These are phyloP conservation scores for Clarias fuscus DNA, from an alignment of 2,797 vertebrate genomes.

Conservation along the genomic window DNA sequence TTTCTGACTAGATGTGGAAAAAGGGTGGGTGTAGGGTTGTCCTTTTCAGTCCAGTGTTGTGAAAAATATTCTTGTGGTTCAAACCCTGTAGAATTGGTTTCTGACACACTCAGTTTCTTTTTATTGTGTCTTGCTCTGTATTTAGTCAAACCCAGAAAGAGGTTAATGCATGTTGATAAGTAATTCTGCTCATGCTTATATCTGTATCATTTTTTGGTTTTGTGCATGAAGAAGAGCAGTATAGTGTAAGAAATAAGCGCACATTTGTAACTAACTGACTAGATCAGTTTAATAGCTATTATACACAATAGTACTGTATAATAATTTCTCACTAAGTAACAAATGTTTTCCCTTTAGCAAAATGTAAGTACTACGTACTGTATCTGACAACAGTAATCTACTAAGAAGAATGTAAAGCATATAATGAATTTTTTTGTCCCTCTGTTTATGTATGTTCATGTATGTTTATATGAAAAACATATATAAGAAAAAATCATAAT, in stretches of 20 bases:
- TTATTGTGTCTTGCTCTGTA: neutral
- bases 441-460: too few species aligned
- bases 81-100: neutral
- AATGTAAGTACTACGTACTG: neutral
- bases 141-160: neutral
- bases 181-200: neutral
- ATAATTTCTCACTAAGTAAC: neutral
- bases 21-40: slow-evolving; percentile 7
- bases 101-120: slow-evolving; percentile 18
- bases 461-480: neutral
- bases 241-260: neutral
- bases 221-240: neutral
- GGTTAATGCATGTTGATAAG: neutral
- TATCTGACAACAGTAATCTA: neutral
- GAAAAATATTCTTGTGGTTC: slow-evolving; percentile 23
- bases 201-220: neutral
- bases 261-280: neutral
- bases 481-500: neutral
- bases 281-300: neutral
- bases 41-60: slow-evolving; percentile 28
- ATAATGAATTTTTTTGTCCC: too few species aligned
- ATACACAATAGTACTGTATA: neutral
- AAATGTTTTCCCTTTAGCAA: neutral
- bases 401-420: neutral
- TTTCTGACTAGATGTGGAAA: slow-evolving; percentile 11